Conservation (phyloP, 2,797 vertebrate species). For the Paedocypris micromegethes region DNA sequence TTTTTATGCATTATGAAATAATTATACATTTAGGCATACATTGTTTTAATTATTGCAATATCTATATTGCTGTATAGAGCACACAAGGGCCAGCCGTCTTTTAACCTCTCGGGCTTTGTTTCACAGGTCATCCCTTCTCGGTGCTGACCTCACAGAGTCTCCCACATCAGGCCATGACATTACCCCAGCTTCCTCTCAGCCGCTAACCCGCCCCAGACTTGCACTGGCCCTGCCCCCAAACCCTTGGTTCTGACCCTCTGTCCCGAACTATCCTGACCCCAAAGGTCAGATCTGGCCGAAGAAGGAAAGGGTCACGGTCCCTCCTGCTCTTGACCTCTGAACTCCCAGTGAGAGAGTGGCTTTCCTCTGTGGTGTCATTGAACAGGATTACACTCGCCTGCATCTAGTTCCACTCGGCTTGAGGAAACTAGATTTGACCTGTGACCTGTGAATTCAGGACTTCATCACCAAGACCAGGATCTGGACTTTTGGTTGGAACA, state of each 20-base stretch:
- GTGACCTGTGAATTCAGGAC: conserved; percentile 39
- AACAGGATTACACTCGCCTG: conserved; percentile 47
- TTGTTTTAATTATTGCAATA: too few species aligned
- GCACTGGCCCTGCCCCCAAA: conserved; percentile 44
- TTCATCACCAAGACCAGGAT: conserved; percentile 28
- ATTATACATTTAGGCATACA: too few species aligned
- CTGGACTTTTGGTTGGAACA: conserved; percentile 24
- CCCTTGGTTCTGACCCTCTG: conserved; percentile 51
- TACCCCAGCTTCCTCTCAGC: conserved; percentile 81
- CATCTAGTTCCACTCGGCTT: conserved; percentile 38
- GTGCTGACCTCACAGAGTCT: conserved; percentile 80
- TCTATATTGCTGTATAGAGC: background rate
- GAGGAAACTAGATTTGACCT: conserved; percentile 3
- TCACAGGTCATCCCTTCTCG: conserved; percentile 90
- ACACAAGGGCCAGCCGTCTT: too few species aligned
- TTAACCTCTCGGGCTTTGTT: conserved; percentile 16
- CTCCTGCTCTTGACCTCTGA: conserved; percentile 48
- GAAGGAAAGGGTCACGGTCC: conserved; percentile 48
- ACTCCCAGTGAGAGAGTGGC: conserved; percentile 42
- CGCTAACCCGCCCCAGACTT: conserved; percentile 54
- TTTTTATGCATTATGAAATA: too few species aligned
- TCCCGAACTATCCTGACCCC: conserved; percentile 43
- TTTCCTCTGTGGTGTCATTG: conserved; percentile 37
- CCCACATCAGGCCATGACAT: conserved; percentile 77
- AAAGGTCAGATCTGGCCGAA: conserved; percentile 51